A percentile compares a stretch with the other conserved stretches of the same genome.
Evolutionary conservation across 1,140 invertebrate genomes (phyloP).

Genomic region (Drosophila arizonae): DNA sequence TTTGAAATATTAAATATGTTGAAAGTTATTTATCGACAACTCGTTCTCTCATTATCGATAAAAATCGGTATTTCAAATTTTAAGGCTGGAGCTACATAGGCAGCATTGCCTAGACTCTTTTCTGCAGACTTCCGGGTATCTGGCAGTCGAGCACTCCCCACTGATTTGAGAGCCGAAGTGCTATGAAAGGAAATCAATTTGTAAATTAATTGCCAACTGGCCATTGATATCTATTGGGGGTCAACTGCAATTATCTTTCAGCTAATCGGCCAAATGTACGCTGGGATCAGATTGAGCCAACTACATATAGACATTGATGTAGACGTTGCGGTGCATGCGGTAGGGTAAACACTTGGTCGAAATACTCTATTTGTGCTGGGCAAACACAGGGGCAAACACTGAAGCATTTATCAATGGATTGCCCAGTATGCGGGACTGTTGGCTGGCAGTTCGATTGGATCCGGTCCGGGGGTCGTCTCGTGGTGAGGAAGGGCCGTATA

Average conservation of each 20-base stretch:
- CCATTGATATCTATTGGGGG: not conserved
- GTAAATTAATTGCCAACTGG: slow-evolving; percentile 1
- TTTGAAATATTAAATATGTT: too few species aligned
- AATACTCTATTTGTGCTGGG: slow-evolving; percentile 1
- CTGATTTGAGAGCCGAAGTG: not conserved
- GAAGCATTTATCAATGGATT: slow-evolving; percentile 7
- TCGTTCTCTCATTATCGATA: too few species aligned
- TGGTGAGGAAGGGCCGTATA: not conserved
- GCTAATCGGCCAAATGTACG: not conserved
- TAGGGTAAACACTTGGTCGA: not conserved
- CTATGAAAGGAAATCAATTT: not conserved
- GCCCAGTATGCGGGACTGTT: not conserved
- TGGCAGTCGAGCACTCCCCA: too few species aligned
- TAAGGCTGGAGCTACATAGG: too few species aligned
- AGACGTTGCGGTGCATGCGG: too few species aligned
- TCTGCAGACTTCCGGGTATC: not conserved
- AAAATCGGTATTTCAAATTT: too few species aligned
- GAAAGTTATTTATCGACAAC: too few species aligned
- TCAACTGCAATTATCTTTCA: not conserved
- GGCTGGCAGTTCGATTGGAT: not conserved
- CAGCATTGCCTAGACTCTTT: not conserved
- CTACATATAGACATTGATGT: not conserved
- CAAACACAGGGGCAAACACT: slow-evolving; percentile 1
- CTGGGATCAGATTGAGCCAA: not conserved
- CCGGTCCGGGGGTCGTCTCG: not conserved